Conservation (phyloP, 2,113 vertebrate species). For the Nannobrachium achirus region DNA sequence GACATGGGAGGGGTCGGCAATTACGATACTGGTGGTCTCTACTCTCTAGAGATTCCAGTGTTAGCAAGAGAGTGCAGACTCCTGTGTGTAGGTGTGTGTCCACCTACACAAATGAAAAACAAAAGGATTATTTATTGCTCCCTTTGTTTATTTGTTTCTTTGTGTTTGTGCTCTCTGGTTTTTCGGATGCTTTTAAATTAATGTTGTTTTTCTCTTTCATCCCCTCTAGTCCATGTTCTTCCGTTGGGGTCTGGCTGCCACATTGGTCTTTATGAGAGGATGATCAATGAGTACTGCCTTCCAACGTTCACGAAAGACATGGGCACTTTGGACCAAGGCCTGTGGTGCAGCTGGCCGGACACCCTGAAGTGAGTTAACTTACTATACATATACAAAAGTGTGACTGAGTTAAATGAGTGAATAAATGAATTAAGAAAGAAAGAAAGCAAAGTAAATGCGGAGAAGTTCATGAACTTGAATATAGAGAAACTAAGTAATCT, state of each 20-base stretch:
- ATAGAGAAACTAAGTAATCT: too few relatives aligned
- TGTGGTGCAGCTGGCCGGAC: constrained; percentile 76
- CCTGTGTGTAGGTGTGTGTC: not conserved
- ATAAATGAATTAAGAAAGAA: not conserved
- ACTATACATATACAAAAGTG: too few relatives aligned
- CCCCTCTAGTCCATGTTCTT: constrained; percentile 39
- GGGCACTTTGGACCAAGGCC: constrained; percentile 47
- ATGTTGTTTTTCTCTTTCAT: not conserved
- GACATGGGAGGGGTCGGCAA: too few relatives aligned
- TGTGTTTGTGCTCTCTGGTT: too few relatives aligned
- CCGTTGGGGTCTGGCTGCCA: constrained; percentile 47
- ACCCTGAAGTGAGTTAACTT: constrained; percentile 70
- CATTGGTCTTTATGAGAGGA: constrained; percentile 34
- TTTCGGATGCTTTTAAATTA: not conserved
- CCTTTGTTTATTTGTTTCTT: not conserved
- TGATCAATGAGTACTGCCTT: constrained; percentile 60
- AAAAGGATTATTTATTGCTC: not conserved
- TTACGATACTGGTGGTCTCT: too few relatives aligned
- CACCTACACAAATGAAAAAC: too few relatives aligned
- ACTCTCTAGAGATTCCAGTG: too few relatives aligned
- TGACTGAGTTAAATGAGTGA: too few relatives aligned
- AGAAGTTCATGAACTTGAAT: too few relatives aligned
- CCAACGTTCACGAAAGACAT: constrained; percentile 61
- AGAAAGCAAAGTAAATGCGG: too few relatives aligned
- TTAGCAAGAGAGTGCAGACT: too few relatives aligned